phyloP scores from a whole-genome alignment of 2,888 invertebrate genomes.

The Cataglyphis rosenhaueri region DNA sequence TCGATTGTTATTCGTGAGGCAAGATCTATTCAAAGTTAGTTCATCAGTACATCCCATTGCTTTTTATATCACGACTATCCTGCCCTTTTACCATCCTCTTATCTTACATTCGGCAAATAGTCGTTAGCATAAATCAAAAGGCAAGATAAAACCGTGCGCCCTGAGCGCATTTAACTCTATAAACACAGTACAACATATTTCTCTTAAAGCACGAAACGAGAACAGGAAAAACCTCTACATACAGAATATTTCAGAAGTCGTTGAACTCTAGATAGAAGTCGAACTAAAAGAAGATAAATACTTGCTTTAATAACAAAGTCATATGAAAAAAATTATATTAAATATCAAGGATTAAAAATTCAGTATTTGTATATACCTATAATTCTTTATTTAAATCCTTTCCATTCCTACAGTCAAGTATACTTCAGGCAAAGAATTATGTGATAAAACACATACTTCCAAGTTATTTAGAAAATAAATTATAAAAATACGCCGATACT shows the following conservation, averaged over 20 bases:
- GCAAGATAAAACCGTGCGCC: conserved; percentile 45
- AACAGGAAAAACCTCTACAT: conserved; percentile 39
- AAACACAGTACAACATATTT: conserved; percentile 51
- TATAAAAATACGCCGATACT: not conserved
- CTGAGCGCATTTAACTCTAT: conserved; percentile 46
- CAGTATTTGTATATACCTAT: not conserved
- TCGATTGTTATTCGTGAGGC: not conserved
- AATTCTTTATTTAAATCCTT: not conserved
- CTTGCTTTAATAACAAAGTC: not conserved
- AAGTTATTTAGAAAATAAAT: not conserved
- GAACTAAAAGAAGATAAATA: not conserved
- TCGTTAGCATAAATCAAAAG: conserved; percentile 55
- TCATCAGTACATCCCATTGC: not conserved
- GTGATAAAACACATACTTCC: not conserved
- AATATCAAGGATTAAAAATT: not conserved
- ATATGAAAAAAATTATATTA: not conserved
- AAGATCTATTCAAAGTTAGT: not conserved
- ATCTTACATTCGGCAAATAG: conserved; percentile 54
- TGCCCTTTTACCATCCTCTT: conserved; percentile 43
- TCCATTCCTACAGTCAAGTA: not conserved
- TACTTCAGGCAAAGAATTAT: not conserved
- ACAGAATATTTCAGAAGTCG: conserved; percentile 47
- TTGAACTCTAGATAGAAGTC: conserved; percentile 42
- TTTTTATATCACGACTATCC: conserved; percentile 40
- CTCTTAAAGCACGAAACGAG: conserved; percentile 42